Evolutionary conservation across 2,888 invertebrate genomes (phyloP), one percentile per base, ranked within the genome.

Genomic region (Amblyjoppa proteus): DNA sequence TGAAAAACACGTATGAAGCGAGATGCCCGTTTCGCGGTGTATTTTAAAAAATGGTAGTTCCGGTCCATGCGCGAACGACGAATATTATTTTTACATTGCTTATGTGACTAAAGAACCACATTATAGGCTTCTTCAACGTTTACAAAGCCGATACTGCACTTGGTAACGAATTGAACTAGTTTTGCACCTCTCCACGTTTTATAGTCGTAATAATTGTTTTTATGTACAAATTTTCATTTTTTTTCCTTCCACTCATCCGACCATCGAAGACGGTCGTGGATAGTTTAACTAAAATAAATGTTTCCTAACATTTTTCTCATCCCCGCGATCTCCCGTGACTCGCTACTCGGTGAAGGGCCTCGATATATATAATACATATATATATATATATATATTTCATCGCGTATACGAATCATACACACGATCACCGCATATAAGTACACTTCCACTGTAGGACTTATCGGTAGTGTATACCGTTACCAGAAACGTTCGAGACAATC

Each of bases 81-180:
- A 83, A 83, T 77, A 71, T 83, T 85, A 84, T 85, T 82, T 51
- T 82, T 75, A 80, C 73, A 64, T 34, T 64, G 56, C 77, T 85
- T 82, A 86, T 82, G 61, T 84, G 86, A 86, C 87, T 87, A 84
- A 85, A 81, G 73, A 87, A 87, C 84, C 85, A 85, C 80, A 85
- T 84, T 82, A 81, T 78, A 79, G 80, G 87, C 84, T 82, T 87
- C 82, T 73, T 78, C 71, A 86, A 86, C 80, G 81, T 86, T 84
- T 84, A 82, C 87, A 88, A 89, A 90, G 89, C 89, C 90, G 89
- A 91, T 89, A 89, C 89, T 90, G 90, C 91, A 89, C 90, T 89
- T 90, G 90, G 91, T 92, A 91, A 92, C 90, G 89, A 92, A 91
- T 91, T 91, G 89, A 91, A 91, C 91, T 92, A 91, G 91, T 90